Evolutionary conservation across 1,140 invertebrate species (phyloP).

Genomic region (Coenobita brevimanus): DNA sequence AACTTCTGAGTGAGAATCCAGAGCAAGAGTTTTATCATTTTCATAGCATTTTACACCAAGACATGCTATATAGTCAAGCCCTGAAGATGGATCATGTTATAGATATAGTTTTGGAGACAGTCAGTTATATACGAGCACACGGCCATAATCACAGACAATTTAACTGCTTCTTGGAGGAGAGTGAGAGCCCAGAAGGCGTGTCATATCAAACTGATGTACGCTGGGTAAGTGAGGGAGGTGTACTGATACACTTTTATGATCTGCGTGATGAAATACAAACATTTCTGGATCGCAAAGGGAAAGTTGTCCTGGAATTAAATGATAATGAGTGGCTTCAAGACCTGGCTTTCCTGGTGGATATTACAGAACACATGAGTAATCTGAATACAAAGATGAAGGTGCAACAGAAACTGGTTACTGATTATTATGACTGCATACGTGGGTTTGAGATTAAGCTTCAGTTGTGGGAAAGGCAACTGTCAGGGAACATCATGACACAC

Average conservation of each 20-base stretch:
- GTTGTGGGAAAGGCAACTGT: not conserved
- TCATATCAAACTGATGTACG: not conserved
- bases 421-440: not conserved
- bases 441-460: not conserved
- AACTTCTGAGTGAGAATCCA: not conserved
- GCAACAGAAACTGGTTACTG: not conserved
- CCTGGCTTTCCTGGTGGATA: slow-evolving; percentile 14
- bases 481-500: not conserved
- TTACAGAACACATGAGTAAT: not conserved
- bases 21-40: not conserved
- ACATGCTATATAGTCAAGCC: not conserved
- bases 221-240: not conserved
- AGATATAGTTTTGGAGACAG: not conserved
- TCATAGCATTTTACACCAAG: not conserved
- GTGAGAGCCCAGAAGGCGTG: not conserved
- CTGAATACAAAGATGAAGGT: slow-evolving; percentile 1
- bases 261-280: not conserved
- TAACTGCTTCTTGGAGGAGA: slow-evolving; percentile 11
- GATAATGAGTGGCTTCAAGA: not conserved
- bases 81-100: not conserved
- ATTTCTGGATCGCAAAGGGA: no score
- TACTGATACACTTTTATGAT: slow-evolving; percentile 5
- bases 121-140: not conserved
- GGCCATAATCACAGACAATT: slow-evolving; percentile 17
- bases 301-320: not conserved